phyloP scores from a whole-genome alignment of 2,797 vertebrate species.

The Hirundo rustica region DNA sequence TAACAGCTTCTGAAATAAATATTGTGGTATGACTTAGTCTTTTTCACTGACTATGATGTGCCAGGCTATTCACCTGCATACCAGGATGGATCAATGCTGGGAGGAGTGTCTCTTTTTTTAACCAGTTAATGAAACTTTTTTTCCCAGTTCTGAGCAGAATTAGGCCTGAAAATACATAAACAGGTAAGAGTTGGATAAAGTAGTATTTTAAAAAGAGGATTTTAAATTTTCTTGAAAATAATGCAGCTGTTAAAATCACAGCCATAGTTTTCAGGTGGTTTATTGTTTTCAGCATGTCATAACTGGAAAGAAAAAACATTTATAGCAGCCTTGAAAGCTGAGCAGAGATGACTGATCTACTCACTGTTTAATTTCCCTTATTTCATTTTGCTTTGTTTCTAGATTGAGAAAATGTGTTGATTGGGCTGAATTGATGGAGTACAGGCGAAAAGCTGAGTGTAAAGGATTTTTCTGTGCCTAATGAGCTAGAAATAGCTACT shows the following conservation, averaged over 20 bases:
- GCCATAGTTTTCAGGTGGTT: not conserved
- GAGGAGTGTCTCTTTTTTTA: not conserved
- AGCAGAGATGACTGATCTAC: not conserved
- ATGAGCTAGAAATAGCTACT: constrained; percentile 2
- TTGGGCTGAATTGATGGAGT: not conserved
- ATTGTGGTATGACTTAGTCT: not conserved
- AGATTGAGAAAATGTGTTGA: not conserved
- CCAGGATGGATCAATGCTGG: not conserved
- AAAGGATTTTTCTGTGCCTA: not conserved
- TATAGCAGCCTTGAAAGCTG: not conserved
- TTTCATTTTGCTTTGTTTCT: not conserved
- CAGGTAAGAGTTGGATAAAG: not conserved
- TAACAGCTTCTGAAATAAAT: not conserved
- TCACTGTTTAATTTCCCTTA: not conserved
- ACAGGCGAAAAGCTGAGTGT: not conserved
- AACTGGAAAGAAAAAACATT: not conserved
- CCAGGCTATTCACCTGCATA: not conserved
- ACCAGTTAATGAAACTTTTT: not conserved
- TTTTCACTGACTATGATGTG: not conserved
- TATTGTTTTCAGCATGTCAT: not conserved
- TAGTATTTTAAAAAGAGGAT: not conserved
- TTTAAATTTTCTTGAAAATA: constrained; percentile 16
- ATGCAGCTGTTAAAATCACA: not conserved
- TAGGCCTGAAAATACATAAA: not conserved
- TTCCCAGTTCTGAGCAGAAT: not conserved